phyloP scores from a whole-genome alignment of 2,797 vertebrate genomes.

The Tapirus indicus region DNA sequence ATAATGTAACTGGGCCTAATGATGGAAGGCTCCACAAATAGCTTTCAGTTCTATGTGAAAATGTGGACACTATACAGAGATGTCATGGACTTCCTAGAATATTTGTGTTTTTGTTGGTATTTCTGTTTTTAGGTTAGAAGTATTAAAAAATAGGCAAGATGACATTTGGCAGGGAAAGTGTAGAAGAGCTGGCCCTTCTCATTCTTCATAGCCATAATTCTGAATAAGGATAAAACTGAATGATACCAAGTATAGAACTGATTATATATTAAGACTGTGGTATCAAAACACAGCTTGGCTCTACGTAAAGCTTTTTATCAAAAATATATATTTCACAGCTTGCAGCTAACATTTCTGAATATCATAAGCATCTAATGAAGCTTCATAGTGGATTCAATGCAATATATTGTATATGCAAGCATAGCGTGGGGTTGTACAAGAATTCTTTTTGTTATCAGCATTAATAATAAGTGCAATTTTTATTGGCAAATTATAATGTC shows the following conservation, averaged over 20 bases:
- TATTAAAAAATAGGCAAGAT: not conserved
- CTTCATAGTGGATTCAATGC: not conserved
- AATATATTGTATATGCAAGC: not conserved
- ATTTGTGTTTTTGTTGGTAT: not conserved
- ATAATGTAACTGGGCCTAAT: not conserved
- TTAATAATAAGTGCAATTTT: not conserved
- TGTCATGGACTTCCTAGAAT: fast-evolving
- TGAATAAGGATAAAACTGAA: not conserved
- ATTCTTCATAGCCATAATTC: not conserved
- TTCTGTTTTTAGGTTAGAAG: not conserved
- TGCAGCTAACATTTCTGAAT: not conserved
- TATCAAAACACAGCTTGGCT: not conserved
- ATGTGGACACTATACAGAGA: not conserved
- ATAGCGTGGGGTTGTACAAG: not conserved
- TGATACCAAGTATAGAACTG: not conserved
- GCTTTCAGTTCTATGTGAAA: no score
- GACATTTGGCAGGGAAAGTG: not conserved
- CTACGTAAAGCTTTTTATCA: not conserved
- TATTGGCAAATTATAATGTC: not conserved
- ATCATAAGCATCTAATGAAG: not conserved
- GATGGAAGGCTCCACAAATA: not conserved
- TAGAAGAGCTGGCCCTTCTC: not conserved
- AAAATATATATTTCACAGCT: not conserved
- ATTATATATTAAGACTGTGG: not conserved
- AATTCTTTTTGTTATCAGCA: not conserved